Base-by-base conservation (phyloP, 1,140 invertebrate species). In the Laodelphax striatellus region DNA sequence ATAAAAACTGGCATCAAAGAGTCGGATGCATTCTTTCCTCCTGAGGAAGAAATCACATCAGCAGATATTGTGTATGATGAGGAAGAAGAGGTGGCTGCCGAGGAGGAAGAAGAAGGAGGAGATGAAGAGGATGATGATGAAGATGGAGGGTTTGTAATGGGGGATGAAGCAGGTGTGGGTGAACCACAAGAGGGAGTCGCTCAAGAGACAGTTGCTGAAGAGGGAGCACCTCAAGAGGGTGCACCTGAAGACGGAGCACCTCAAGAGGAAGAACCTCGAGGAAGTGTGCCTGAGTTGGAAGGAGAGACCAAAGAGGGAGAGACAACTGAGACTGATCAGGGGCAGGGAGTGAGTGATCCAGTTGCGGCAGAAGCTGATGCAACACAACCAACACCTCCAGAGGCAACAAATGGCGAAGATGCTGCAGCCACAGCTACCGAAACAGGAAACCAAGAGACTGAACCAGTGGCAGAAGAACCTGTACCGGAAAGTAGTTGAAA, bases 11-110 rank as follows among this genome's bases (percentile, higher is more conserved):
- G 69, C 13, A 63, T 62, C 1, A 66, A 65, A 28, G 68, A 70
- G 21, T 56, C 58, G 9, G 63, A 68, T 22, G 22, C 60, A 19
- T 69, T 67, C 53, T 67, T 70, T 57, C 66, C 67, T 5, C 59
- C 61, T 14, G 44, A 50, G 16, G 21, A 19, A 17, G 46, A 50
- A 17, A 38, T 38, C 4, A 38, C 34, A 8, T 38, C 34, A 9
- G 34, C 34, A 2, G 57, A 52, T 14, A 19, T 28, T 14, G n/a
- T 52, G 14, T 44, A 50, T 19, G 57, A 59, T 3, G 13, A 2
- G 22, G 55, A 41, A 38, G 55, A 57, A 38, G 28, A 41, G 19
- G 55, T 19, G 11, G 55, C 17, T 17, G 34, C 19, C 9, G 41
- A 19, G 2, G 50, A 41, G 24, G 46, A 53, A 43, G 58, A 42